Conservation (phyloP, 1,140 invertebrate species). For the Dendroctonus valens region DNA sequence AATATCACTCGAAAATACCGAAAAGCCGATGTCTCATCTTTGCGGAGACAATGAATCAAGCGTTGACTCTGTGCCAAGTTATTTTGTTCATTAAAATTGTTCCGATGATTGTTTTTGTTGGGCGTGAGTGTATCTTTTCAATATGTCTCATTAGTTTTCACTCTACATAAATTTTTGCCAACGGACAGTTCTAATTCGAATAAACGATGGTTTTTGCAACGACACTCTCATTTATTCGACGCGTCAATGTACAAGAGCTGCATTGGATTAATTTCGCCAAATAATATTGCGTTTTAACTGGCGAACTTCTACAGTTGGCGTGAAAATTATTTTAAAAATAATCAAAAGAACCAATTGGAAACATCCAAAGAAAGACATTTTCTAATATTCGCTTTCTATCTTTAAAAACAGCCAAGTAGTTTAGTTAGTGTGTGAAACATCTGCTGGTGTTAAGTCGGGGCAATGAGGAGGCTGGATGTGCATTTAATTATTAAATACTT, state of each 20-base stretch:
- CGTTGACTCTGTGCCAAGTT: conserved; percentile 28
- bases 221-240: background rate
- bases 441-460: too few relatives aligned
- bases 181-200: conserved; percentile 21
- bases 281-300: too few relatives aligned
- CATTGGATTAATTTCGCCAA: too few relatives aligned
- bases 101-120: conserved; percentile 32
- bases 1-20: conserved; percentile 20
- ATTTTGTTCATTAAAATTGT: conserved; percentile 35
- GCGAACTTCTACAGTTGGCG: too few relatives aligned
- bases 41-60: conserved; percentile 30
- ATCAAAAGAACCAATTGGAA: too few relatives aligned
- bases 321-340: too few relatives aligned
- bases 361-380: too few relatives aligned
- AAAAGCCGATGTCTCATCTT: conserved; percentile 25
- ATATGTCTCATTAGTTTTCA: conserved; percentile 29
- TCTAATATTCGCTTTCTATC: too few relatives aligned
- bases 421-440: too few relatives aligned
- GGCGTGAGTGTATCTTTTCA: conserved; percentile 25
- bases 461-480: too few relatives aligned
- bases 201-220: background rate
- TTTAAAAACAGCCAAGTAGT: too few relatives aligned
- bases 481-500: too few relatives aligned
- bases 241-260: background rate
- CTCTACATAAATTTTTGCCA: conserved; percentile 20